Evolutionary conservation across 2,113 vertebrate species (phyloP).

Genomic region (Plotosus lineatus): DNA sequence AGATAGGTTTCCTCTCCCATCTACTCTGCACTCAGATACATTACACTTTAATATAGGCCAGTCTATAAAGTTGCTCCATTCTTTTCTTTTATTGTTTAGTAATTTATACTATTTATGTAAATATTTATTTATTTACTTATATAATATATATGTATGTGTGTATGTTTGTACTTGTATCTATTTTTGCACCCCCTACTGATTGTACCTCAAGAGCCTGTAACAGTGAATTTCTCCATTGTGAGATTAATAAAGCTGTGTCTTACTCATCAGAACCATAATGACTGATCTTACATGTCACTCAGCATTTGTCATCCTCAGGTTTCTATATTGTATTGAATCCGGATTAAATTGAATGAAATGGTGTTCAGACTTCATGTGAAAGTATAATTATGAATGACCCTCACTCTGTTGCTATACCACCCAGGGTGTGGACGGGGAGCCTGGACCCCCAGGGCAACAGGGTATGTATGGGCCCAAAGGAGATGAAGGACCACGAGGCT

Average conservation of each 20-base stretch:
- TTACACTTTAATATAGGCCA: no score
- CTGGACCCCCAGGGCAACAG: constrained; percentile 74
- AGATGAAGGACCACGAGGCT: constrained; percentile 76
- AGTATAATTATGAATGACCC: background rate
- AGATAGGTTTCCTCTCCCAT: background rate
- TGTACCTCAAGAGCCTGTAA: no score
- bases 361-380: background rate
- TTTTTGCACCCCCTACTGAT: no score
- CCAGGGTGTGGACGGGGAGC: constrained; percentile 73
- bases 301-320: background rate
- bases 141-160: no score
- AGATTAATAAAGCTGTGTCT: no score
- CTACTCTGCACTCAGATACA: no score
- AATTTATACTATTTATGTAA: no score
- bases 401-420: constrained; percentile 52
- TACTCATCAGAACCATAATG: background rate
- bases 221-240: no score
- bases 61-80: no score
- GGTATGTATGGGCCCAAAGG: constrained; percentile 79
- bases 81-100: no score
- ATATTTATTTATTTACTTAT: no score
- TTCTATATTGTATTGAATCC: background rate
- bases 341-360: background rate
- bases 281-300: background rate
- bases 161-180: no score